Evolutionary conservation across 2,113 vertebrate genomes (phyloP).

Genomic region (Salvelinus namaycush): DNA sequence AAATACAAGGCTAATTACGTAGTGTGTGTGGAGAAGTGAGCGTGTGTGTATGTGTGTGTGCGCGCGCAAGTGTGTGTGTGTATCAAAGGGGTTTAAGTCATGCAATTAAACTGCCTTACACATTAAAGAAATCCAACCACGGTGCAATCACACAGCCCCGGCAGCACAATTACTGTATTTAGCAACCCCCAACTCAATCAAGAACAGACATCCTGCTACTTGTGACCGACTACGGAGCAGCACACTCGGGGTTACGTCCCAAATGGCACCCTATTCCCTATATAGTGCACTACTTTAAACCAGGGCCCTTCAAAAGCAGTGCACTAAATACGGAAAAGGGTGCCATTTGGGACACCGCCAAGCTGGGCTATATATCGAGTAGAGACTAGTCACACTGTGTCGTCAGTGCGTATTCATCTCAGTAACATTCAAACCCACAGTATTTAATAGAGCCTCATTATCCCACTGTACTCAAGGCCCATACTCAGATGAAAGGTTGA

Average conservation of each 20-base stretch:
- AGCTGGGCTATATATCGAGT: not conserved
- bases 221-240: too few species aligned
- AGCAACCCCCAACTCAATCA: conserved; percentile 4
- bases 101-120: conserved; percentile 68
- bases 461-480: conserved; percentile 34
- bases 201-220: not conserved
- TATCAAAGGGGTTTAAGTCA: conserved; percentile 50
- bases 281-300: too few species aligned
- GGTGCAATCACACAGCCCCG: conserved; percentile 49
- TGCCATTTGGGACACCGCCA: too few species aligned
- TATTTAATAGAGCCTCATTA: conserved; percentile 46
- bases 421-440: conserved; percentile 33
- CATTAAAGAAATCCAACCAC: conserved; percentile 53
- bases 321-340: too few species aligned
- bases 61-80: conserved; percentile 8
- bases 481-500: conserved; percentile 35
- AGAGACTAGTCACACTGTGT: not conserved
- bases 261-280: too few species aligned
- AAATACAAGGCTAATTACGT: conserved; percentile 69
- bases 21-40: conserved; percentile 26
- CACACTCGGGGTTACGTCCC: too few species aligned
- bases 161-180: conserved; percentile 53
- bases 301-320: too few species aligned
- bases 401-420: conserved; percentile 36
- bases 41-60: conserved; percentile 11